Base-by-base conservation (phyloP, 2,797 vertebrate species). In the Myioborus melanocephalus region DNA sequence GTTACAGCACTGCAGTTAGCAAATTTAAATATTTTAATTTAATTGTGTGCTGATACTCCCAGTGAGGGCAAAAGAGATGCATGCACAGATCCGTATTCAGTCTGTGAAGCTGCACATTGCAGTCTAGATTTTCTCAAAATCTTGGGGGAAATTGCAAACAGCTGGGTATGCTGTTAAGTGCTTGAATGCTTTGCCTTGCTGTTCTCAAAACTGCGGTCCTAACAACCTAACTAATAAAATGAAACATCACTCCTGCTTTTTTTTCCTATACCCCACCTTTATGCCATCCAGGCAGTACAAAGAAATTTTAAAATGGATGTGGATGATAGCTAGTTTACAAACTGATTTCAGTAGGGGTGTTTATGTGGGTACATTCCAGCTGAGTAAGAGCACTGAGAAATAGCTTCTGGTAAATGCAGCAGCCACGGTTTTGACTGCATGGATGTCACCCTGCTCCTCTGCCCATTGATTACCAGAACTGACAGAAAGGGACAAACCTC, bases 301-400 rank as follows among this genome's bases (percentile, higher is more conserved):
- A 78, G 18, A 17, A 19, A 32, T 89, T 89, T 95, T 57, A 15
- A 88, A 87, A 76, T 27, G 26, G 73, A 14, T 72, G 35, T 57
- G 63, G 32, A 71, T 69, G 39, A 66, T 55, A 68, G 41, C 56
- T 71, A 24, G 80, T 57, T 93, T 57, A 50, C 27, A 56, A 83
- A 52, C 22, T 82, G 52, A 83, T 82, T 93, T 82, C 78, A 80
- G 44, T 6, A 59, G 23, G 41, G 30, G 2, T 84, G 35, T 56
- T 77, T 30, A 18, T 53, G 47, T 52, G 41, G 71, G 75, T 91
- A 30, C 27, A 68, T 93, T 94, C 76, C 91, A 72, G 61, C 53
- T 94, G 82, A 91, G 89, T 81, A 85, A 83, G 61, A 96, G 46
- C 75, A 65, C 30, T 59, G 82, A 50, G 89, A 71, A 83, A 37